These are phyloP conservation scores for Cyanoderma ruficeps DNA, from an alignment of 2,113 vertebrate genomes.

Conservation along the genomic window DNA sequence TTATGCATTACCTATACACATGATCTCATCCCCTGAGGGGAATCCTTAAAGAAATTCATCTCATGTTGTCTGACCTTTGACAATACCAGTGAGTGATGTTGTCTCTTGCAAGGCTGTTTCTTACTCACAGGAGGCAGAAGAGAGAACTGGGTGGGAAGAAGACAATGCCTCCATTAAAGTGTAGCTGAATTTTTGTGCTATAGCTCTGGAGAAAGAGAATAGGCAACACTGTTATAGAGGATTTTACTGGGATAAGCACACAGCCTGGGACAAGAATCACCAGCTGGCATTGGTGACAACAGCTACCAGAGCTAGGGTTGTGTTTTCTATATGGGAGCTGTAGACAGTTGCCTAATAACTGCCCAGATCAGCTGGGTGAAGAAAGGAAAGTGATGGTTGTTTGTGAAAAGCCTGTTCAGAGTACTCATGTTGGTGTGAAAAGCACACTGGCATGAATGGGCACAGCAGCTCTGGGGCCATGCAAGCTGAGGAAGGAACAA, in stretches of 20 bases:
- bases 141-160: not conserved
- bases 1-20: not conserved
- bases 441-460: not conserved
- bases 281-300: not conserved
- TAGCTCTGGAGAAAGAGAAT: not conserved
- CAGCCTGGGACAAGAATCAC: not conserved
- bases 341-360: not conserved
- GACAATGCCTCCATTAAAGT: not conserved
- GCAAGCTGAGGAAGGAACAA: rapidly evolving
- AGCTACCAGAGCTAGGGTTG: not conserved
- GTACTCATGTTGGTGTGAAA: not conserved
- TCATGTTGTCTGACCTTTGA: not conserved
- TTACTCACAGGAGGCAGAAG: not conserved
- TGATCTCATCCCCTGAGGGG: not conserved
- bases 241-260: not conserved
- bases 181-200: not conserved
- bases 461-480: not conserved
- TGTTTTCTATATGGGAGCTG: not conserved
- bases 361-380: not conserved
- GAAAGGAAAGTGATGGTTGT: not conserved
- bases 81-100: not conserved
- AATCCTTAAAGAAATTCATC: not conserved
- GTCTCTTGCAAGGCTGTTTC: not conserved
- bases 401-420: not conserved
- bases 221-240: not conserved